A percentile compares a stretch with the other conserved stretches of the same genome.
Conservation (phyloP, 2,113 vertebrate genomes). For the Bothrops jararaca region DNA sequence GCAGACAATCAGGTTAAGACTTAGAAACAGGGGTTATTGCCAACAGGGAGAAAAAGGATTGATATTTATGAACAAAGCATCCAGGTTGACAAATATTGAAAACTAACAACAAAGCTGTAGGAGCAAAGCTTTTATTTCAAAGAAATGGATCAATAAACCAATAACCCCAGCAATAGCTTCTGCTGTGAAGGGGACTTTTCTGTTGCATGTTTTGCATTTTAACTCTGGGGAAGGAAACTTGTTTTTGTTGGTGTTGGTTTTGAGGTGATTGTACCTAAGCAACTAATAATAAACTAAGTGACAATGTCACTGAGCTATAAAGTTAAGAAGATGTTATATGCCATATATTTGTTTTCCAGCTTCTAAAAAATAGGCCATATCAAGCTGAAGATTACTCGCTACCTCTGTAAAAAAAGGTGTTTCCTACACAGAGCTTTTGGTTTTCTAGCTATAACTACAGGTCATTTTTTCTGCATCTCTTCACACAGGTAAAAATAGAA, state of each 20-base stretch:
- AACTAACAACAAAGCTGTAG: background rate
- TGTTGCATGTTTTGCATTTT: background rate
- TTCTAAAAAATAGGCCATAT: background rate
- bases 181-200: background rate
- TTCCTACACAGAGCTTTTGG: background rate
- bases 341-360: slow-evolving; percentile 24
- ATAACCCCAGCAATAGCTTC: background rate
- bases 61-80: slow-evolving; percentile 36
- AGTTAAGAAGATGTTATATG: background rate
- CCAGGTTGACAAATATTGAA: slow-evolving; percentile 18
- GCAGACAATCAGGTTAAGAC: slow-evolving; percentile 40
- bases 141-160: slow-evolving; percentile 6
- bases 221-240: background rate
- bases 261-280: background rate
- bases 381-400: background rate
- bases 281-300: slow-evolving; percentile 7
- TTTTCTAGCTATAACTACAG: background rate
- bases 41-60: slow-evolving; percentile 49
- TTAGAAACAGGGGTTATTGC: slow-evolving; percentile 32
- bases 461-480: background rate
- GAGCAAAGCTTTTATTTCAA: background rate
- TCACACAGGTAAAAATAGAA: background rate
- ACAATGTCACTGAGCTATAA: slow-evolving; percentile 10
- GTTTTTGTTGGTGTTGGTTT: background rate
- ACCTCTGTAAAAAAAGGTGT: background rate